Evolutionary conservation across 30 jellyfish, hydroid and myxozoan species (phyloP).

Genomic region (Nemopilema nomurai): DNA sequence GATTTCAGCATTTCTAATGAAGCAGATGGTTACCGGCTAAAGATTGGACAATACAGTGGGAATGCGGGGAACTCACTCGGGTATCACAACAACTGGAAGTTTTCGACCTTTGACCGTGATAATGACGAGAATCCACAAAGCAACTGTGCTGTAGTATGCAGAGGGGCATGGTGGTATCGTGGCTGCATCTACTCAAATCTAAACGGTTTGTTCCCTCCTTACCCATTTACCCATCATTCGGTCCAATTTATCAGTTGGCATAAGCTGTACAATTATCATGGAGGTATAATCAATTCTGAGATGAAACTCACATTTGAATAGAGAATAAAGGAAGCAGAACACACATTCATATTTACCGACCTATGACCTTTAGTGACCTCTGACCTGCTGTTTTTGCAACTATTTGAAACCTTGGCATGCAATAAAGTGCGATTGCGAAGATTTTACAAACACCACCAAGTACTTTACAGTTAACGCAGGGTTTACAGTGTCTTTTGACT

Average conservation of each 20-base stretch:
- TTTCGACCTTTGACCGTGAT: slow-evolving; percentile 35
- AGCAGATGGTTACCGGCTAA: slow-evolving; percentile 6
- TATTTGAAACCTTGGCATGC: too few species aligned
- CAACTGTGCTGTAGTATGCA: slow-evolving; percentile 10
- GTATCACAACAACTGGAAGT: slow-evolving; percentile 16
- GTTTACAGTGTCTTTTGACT: too few species aligned
- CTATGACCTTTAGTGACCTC: too few species aligned
- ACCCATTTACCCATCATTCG: not conserved
- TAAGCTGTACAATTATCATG: not conserved
- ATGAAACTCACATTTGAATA: slow-evolving; percentile 7
- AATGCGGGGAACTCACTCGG: not conserved
- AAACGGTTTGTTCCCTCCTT: slow-evolving; percentile 11
- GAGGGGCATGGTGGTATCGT: slow-evolving; percentile 43
- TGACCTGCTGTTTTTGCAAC: too few species aligned
- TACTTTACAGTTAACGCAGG: too few species aligned
- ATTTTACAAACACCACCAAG: too few species aligned
- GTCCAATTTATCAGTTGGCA: not conserved
- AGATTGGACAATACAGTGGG: not conserved
- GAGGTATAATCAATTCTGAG: not conserved
- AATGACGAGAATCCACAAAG: not conserved
- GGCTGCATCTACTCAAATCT: not conserved
- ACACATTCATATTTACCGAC: too few species aligned
- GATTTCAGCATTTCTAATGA: not conserved
- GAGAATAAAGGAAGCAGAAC: too few species aligned
- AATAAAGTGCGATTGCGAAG: too few species aligned